Base-by-base conservation (phyloP, 2,888 invertebrate species). In the Drosophila algonquin region DNA sequence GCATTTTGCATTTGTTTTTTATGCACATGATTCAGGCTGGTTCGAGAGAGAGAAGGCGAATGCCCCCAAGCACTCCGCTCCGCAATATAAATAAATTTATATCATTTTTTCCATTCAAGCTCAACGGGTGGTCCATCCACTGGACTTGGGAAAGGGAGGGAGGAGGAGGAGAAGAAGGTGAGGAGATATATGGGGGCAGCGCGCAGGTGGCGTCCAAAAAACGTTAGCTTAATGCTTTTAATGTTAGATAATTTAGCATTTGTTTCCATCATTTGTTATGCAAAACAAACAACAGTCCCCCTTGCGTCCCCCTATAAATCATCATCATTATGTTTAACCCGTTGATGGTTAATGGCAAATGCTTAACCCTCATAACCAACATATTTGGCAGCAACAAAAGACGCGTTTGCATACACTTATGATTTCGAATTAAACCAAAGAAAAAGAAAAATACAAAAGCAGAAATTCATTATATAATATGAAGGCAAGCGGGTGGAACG, bases 171-270 rank as follows among this genome's bases (percentile, higher is more conserved):
- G 24, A 24, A 5, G 24, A 24, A 24, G 82, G 86, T 46, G 81
- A 35, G 53, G 45, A 10, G 27, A 35, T 32, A 21, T 59, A 53
- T 27, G 47, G 52, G 47, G 58, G 16, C 27, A 56, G 82, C 78
- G 8, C 30, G 88, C 83, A 83, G 83, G 83, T 83, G 83, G 88
- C 83, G 85, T 79, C 56, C 54, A 56, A 57, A 57, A 70, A 75
- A 77, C 71, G 77, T 77, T 81, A 73, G 75, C 86, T 73, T 75
- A 81, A 87, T 73, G 84, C 78, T 82, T 69, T 87, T 79, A 84
- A 84, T 82, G 81, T 67, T 71, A 60, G 85, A 86, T 80, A 86
- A 88, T 88, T 85, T 79, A 72, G 65, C 71, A 63, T 73, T 72
- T 47, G 60, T 63, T 54, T 16, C 45, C 59, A 77, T 82, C 82